Evolutionary conservation across 2,113 vertebrate species (phyloP).

Genomic region (Notothenia rossii): DNA sequence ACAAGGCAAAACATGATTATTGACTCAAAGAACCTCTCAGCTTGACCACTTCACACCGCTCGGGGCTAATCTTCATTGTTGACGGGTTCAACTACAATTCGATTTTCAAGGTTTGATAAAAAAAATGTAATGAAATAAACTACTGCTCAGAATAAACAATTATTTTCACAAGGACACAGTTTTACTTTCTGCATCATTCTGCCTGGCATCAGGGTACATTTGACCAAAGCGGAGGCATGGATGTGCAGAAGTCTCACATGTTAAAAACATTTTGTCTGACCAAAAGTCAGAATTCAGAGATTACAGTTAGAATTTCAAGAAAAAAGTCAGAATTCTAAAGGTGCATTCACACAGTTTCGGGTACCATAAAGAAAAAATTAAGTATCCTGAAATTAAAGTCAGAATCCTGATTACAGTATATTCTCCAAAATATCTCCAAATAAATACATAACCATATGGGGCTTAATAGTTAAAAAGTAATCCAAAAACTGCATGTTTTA

Average conservation of each 20-base stretch:
- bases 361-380: no score
- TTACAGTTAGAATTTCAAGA: no score
- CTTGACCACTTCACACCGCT: not conserved
- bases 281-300: no score
- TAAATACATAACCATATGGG: not conserved
- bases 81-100: not conserved
- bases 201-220: not conserved
- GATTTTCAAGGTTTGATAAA: not conserved
- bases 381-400: no score
- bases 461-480: slow-evolving; percentile 9
- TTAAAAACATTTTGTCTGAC: no score
- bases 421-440: no score
- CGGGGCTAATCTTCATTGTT: no score
- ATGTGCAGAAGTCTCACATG: not conserved
- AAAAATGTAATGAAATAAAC: not conserved
- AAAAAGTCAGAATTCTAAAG: no score
- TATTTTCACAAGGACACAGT: not conserved
- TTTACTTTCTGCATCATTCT: not conserved
- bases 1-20: not conserved
- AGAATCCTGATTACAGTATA: no score
- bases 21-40: not conserved
- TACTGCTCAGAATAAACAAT: not conserved
- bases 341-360: no score
- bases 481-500: not conserved
- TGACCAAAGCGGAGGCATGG: not conserved